phyloP scores from a whole-genome alignment of 2,888 invertebrate species.

The Trissonchulus latispiculum region DNA sequence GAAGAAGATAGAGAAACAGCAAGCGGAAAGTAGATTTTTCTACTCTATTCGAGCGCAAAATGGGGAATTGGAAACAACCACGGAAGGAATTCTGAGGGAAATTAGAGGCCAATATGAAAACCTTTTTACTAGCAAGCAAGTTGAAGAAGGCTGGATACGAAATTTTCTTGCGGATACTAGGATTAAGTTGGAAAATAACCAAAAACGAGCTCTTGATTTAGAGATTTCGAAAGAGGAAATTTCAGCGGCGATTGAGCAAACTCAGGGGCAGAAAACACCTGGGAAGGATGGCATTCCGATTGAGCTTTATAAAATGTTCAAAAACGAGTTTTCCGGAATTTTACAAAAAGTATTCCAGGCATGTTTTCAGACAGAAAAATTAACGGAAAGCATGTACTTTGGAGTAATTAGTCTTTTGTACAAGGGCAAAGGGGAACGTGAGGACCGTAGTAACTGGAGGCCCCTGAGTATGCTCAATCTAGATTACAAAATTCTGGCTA shows the following conservation, averaged over 20 bases:
- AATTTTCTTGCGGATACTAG: background rate
- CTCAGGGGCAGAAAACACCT: background rate
- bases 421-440: background rate
- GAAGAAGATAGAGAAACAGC: background rate
- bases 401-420: background rate
- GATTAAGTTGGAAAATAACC: background rate
- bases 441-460: background rate
- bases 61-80: background rate
- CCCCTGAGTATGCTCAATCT: background rate
- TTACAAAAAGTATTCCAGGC: background rate
- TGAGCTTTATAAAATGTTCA: background rate
- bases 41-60: background rate
- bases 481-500: conserved; percentile 5
- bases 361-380: background rate
- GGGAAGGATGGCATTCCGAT: background rate
- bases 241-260: background rate
- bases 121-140: background rate
- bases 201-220: background rate
- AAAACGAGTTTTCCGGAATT: background rate
- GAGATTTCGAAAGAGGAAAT: background rate
- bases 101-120: conserved; percentile 1
- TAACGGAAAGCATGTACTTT: background rate
- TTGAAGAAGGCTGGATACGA: background rate
- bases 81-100: background rate
- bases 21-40: background rate